A percentile compares a stretch with the other conserved stretches of the same genome.
Conservation (phyloP, 2,888 invertebrate genomes). For the Megaustenia siamemsis region DNA sequence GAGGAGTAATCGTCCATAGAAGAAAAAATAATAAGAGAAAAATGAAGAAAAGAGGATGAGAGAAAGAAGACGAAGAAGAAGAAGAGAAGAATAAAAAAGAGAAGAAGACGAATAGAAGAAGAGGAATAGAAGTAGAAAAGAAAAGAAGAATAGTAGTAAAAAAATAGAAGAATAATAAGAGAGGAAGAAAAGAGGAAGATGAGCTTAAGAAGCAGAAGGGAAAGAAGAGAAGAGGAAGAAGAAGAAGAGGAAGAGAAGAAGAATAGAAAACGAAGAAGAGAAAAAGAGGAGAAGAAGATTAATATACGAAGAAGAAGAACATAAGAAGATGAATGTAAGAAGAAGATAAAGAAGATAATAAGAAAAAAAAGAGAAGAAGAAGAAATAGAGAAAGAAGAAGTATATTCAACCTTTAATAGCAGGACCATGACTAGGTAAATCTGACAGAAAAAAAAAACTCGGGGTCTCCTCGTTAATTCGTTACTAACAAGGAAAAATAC, state of each 20-base stretch:
- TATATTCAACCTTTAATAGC: background rate
- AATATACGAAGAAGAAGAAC: background rate
- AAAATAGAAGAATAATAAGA: background rate
- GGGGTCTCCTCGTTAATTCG: too few relatives aligned
- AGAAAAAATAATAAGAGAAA: too few relatives aligned
- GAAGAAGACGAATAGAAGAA: too few relatives aligned
- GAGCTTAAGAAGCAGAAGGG: background rate
- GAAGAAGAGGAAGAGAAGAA: conserved; percentile 12
- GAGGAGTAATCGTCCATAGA: too few relatives aligned
- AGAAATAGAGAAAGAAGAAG: background rate
- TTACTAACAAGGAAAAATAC: too few relatives aligned
- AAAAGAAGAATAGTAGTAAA: background rate
- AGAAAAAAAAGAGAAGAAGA: background rate
- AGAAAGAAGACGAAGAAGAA: too few relatives aligned
- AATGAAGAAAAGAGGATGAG: too few relatives aligned
- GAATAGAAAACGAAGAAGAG: conserved; percentile 17
- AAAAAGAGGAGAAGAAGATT: conserved; percentile 16
- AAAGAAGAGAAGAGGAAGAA: conserved; percentile 34
- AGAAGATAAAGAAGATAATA: background rate
- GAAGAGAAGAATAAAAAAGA: too few relatives aligned
- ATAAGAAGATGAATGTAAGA: background rate
- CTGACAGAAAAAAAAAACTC: too few relatives aligned
- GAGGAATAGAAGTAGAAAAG: too few relatives aligned
- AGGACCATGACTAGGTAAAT: too few relatives aligned
- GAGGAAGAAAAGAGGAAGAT: background rate